phyloP scores from a whole-genome alignment of 2,113 vertebrate species.

The Puma concolor region DNA sequence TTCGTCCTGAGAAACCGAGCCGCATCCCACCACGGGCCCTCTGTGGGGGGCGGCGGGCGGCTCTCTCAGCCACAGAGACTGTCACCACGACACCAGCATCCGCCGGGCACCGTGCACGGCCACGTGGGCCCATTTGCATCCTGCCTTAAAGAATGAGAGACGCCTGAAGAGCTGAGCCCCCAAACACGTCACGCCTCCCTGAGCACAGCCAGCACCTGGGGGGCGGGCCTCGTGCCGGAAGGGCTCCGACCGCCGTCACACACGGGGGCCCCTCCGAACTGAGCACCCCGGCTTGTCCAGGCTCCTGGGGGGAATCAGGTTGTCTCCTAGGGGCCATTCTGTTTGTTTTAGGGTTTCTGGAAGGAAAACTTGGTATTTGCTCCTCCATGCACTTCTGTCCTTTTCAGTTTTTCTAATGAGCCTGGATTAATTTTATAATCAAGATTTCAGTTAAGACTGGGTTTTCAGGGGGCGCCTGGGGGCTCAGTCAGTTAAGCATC shows the following conservation, averaged over 20 bases:
- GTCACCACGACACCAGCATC: neutral
- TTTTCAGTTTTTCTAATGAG: neutral
- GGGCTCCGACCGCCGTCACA: accelerated
- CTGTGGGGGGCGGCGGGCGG: accelerated
- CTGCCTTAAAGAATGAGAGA: neutral
- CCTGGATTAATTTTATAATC: neutral
- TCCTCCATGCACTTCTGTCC: neutral
- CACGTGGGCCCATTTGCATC: neutral
- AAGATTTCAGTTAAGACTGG: neutral
- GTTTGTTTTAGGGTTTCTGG: too few relatives aligned
- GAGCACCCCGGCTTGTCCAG: accelerated
- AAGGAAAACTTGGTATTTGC: accelerated
- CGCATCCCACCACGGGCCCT: accelerated
- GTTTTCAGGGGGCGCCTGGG: too few relatives aligned
- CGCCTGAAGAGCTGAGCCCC: neutral
- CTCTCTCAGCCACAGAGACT: neutral
- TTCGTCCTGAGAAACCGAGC: neutral
- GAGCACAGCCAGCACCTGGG: neutral
- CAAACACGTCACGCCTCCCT: neutral
- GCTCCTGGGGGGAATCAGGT: accelerated
- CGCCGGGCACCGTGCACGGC: accelerated
- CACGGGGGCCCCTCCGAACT: accelerated
- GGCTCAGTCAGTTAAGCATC: too few relatives aligned
- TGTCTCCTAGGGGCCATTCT: neutral
- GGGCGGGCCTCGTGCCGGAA: neutral